Percentiles rank a stretch among this genome's conserved stretches.
These are phyloP conservation scores for Ophion obscuratus DNA, from an alignment of 2,888 invertebrate genomes.

Conservation along the genomic window DNA sequence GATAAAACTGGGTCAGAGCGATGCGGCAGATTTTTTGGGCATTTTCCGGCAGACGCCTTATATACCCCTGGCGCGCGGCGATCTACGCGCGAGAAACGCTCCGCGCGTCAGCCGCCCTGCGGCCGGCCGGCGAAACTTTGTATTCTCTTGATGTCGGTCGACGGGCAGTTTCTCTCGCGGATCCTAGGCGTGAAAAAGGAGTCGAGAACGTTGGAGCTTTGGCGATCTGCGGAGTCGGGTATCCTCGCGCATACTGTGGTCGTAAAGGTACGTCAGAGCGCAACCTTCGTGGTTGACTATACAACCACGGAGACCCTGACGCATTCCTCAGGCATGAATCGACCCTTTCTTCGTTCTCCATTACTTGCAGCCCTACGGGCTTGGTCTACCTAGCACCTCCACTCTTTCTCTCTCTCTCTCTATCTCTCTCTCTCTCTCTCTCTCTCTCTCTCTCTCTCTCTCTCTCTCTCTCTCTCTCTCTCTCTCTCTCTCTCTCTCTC, in stretches of 20 bases:
- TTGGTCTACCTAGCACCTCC: neutral
- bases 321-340: conserved; percentile 59
- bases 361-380: conserved; percentile 40
- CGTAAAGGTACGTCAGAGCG: conserved; percentile 6
- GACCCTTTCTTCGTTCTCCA: conserved; percentile 28
- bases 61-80: neutral
- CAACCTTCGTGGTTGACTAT: conserved; percentile 45
- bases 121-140: neutral
- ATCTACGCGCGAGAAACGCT: neutral
- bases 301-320: conserved; percentile 32
- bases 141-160: neutral
- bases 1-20: neutral
- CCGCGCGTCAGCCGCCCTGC: neutral
- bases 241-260: neutral
- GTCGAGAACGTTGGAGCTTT: neutral
- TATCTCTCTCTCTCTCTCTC: conserved; percentile 11
- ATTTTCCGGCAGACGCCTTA: neutral
- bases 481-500: neutral
- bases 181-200: neutral
- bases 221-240: neutral
- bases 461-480: conserved; percentile 9
- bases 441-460: neutral
- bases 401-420: neutral
- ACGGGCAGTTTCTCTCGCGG: neutral
- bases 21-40: neutral